Evolutionary conservation across 2,797 vertebrate genomes (phyloP).

Genomic region (Erethizon dorsatum): DNA sequence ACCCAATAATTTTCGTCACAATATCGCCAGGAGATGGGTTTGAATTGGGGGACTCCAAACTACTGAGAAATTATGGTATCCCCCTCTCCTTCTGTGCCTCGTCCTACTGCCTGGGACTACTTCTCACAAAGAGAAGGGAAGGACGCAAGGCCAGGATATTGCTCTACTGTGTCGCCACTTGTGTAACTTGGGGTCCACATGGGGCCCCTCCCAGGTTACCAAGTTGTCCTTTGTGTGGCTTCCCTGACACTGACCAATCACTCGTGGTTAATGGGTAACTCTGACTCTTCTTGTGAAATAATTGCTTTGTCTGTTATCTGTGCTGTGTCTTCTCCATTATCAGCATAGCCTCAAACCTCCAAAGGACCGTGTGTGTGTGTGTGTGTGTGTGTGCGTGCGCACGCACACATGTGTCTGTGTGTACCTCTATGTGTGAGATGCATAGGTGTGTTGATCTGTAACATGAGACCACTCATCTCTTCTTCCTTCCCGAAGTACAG

Average conservation of each 20-base stretch:
- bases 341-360: neutral
- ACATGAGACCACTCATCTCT: neutral
- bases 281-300: slow-evolving; percentile 49
- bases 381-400: too few species aligned
- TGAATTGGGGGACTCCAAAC: slow-evolving; percentile 39
- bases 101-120: neutral
- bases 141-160: neutral
- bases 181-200: neutral
- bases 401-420: too few species aligned
- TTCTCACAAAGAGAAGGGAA: neutral
- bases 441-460: neutral
- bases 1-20: neutral
- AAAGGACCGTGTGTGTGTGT: neutral
- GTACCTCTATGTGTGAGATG: neutral
- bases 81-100: neutral
- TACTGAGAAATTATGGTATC: neutral
- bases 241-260: slow-evolving; percentile 51
- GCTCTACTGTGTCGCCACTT: neutral
- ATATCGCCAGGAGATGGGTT: neutral
- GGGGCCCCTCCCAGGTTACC: neutral
- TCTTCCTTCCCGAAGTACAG: slow-evolving; percentile 2
- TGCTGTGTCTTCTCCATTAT: neutral
- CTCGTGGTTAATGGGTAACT: slow-evolving; percentile 44
- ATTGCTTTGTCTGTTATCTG: slow-evolving; percentile 49
- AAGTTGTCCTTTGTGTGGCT: slow-evolving; percentile 16